A percentile compares a stretch with the other conserved stretches of the same genome.
These are phyloP conservation scores for Characodon lateralis DNA, from an alignment of 2,797 vertebrate genomes.

Conservation along the genomic window DNA sequence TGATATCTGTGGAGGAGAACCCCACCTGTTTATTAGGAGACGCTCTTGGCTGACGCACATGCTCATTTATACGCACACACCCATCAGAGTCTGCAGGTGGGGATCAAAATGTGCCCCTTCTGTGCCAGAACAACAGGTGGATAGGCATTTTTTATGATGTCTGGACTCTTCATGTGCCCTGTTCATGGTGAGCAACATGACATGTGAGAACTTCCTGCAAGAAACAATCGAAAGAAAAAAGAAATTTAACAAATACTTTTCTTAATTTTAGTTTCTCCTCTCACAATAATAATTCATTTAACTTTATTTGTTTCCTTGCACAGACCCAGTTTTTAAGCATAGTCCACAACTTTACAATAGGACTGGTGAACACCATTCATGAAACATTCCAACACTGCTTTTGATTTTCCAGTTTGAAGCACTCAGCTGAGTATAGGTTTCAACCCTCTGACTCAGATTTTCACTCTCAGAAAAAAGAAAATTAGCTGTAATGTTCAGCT, in stretches of 20 bases:
- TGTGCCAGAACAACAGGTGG: conserved; percentile 82
- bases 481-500: too few relatives aligned
- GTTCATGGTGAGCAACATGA: conserved; percentile 77
- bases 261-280: background rate
- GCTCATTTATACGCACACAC: conserved; percentile 16
- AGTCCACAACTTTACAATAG: background rate
- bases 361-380: background rate
- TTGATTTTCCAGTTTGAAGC: background rate
- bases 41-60: conserved; percentile 37
- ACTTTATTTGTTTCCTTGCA: background rate
- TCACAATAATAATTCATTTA: background rate
- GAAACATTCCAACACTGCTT: too few relatives aligned
- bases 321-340: background rate
- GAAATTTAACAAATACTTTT: conserved; percentile 20
- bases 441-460: too few relatives aligned
- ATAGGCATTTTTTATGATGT: conserved; percentile 80
- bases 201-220: conserved; percentile 70
- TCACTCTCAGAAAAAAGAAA: too few relatives aligned
- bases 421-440: background rate
- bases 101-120: conserved; percentile 71
- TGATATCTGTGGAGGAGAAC: conserved; percentile 74
- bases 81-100: conserved; percentile 77
- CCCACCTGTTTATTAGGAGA: conserved; percentile 79
- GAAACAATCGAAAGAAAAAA: conserved; percentile 49
- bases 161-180: conserved; percentile 69